Percentiles rank a stretch among this genome's conserved stretches.
phyloP scores from a whole-genome alignment of 2,888 invertebrate genomes.

The Scaeva pyrastri region DNA sequence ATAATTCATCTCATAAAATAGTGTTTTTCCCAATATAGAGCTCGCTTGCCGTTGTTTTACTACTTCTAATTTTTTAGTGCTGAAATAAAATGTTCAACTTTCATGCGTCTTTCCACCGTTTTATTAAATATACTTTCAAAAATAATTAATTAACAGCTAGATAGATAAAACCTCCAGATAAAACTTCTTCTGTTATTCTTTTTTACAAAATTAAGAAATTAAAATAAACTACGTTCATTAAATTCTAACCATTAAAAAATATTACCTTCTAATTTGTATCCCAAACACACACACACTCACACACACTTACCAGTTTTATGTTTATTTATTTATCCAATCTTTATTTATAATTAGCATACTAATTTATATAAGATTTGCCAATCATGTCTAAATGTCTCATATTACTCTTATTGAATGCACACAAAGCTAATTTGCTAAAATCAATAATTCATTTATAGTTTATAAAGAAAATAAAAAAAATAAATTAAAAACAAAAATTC shows the following conservation, averaged over 20 bases:
- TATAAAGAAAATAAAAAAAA: not conserved
- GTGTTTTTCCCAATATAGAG: too few relatives aligned
- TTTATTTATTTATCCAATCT: not conserved
- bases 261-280: slow-evolving; percentile 10
- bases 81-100: too few relatives aligned
- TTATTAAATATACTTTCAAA: too few relatives aligned
- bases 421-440: slow-evolving; percentile 48
- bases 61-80: too few relatives aligned
- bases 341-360: slow-evolving; percentile 37
- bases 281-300: not conserved
- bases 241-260: not conserved
- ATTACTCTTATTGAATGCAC: slow-evolving; percentile 58
- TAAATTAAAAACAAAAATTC: not conserved
- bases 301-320: too few relatives aligned
- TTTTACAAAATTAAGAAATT: not conserved
- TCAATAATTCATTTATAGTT: slow-evolving; percentile 55
- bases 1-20: too few relatives aligned
- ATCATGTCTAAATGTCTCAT: slow-evolving; percentile 33
- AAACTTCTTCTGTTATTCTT: not conserved
- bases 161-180: not conserved
- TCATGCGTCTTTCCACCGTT: too few relatives aligned
- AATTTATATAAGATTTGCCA: slow-evolving; percentile 42
- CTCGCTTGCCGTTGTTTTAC: too few relatives aligned
- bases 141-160: not conserved
- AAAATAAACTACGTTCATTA: not conserved